Conservation (phyloP, 2,797 vertebrate genomes). For the Menidia menidia region DNA sequence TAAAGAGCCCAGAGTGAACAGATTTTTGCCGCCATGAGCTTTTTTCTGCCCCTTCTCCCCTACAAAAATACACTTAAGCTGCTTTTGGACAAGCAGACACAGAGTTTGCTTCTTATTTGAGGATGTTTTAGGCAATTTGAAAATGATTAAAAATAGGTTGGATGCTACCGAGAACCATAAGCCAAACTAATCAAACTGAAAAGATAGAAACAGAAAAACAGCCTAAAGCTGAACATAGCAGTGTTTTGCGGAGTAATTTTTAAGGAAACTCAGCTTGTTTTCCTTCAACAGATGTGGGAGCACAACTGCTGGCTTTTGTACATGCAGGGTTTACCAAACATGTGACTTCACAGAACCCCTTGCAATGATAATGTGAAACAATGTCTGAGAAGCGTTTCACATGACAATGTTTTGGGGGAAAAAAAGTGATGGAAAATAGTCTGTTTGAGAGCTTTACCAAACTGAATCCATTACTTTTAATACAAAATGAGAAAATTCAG, state of each 20-base stretch:
- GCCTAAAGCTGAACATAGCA: background rate
- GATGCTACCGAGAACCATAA: background rate
- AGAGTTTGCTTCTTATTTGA: background rate
- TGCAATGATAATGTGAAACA: no score
- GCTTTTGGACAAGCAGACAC: slow-evolving; percentile 2
- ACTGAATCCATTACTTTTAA: no score
- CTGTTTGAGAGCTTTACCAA: no score
- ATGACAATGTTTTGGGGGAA: no score
- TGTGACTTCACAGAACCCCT: no score
- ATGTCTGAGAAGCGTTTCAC: no score
- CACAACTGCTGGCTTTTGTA: no score
- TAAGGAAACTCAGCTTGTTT: background rate
- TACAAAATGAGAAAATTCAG: no score
- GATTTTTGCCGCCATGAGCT: slow-evolving; percentile 7
- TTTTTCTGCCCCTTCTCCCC: background rate
- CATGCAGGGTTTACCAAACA: no score
- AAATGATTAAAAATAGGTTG: background rate
- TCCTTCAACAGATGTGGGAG: background rate
- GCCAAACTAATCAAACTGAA: background rate
- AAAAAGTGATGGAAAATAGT: no score
- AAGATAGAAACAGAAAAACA: background rate
- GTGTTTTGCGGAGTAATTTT: background rate
- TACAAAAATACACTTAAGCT: slow-evolving; percentile 3
- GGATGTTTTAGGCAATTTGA: background rate
- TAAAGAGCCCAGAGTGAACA: slow-evolving; percentile 6